A percentile compares a stretch with the other conserved stretches of the same genome.
These are phyloP conservation scores for Natator depressus DNA, from an alignment of 2,113 vertebrate genomes.

Conservation along the genomic window DNA sequence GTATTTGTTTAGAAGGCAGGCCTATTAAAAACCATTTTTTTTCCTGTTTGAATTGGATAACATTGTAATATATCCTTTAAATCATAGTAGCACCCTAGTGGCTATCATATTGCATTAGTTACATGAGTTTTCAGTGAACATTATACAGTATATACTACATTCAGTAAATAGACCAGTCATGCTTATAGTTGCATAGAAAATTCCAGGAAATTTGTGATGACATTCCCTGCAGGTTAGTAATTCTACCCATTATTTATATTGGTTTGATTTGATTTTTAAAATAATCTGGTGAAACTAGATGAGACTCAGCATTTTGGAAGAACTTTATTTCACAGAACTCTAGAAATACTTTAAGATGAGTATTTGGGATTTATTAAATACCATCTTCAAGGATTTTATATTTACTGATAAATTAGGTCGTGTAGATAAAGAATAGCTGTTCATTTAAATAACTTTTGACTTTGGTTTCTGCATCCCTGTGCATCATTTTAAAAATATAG, in stretches of 20 bases:
- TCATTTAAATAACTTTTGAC: not conserved
- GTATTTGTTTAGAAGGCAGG: conserved; percentile 80
- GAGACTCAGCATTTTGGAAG: conserved; percentile 76
- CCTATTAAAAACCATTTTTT: conserved; percentile 67
- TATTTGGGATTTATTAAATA: conserved; percentile 63
- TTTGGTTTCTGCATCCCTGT: not conserved
- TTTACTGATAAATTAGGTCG: not conserved
- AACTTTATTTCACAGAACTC: conserved; percentile 60
- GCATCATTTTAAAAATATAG: not conserved
- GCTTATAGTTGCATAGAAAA: conserved; percentile 77
- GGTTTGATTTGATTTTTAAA: conserved; percentile 80
- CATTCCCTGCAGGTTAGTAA: conserved; percentile 86
- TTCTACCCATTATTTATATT: conserved; percentile 84
- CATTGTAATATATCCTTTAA: conserved; percentile 81
- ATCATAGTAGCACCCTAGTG: conserved; percentile 85
- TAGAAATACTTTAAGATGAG: conserved; percentile 58
- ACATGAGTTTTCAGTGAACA: conserved; percentile 80
- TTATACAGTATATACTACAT: conserved; percentile 80
- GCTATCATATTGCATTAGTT: conserved; percentile 84
- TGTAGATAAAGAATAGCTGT: not conserved
- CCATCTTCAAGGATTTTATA: not conserved
- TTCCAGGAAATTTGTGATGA: conserved; percentile 86
- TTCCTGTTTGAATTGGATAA: conserved; percentile 81
- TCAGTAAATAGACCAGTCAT: conserved; percentile 84
- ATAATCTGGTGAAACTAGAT: conserved; percentile 76